These are phyloP conservation scores for Scyliorhinus canicula DNA, from an alignment of 2,797 vertebrate species.

Conservation along the genomic window DNA sequence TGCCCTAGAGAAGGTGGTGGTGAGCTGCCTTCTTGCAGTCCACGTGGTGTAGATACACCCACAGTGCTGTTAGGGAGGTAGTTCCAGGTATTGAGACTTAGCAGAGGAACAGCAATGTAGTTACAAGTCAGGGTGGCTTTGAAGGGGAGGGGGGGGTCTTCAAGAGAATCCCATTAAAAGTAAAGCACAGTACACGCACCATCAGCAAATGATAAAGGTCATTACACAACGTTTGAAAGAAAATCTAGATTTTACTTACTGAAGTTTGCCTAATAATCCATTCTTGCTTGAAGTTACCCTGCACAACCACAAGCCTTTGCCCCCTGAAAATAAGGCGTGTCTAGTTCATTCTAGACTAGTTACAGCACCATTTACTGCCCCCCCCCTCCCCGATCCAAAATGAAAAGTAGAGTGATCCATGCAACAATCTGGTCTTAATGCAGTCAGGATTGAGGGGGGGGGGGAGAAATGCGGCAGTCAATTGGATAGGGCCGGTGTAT, in stretches of 20 bases:
- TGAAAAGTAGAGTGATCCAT: slow-evolving; percentile 31
- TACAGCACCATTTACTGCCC: slow-evolving; percentile 22
- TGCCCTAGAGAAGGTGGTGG: too few relatives aligned
- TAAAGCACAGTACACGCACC: not conserved
- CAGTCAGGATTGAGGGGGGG: not conserved
- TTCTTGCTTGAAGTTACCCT: slow-evolving; percentile 32
- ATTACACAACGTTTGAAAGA: not conserved
- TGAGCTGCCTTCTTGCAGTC: too few relatives aligned
- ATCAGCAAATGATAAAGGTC: not conserved
- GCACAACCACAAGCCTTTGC: slow-evolving; percentile 34
- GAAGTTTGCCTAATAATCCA: slow-evolving; percentile 17
- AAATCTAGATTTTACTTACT: slow-evolving; percentile 37
- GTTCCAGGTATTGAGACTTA: too few relatives aligned
- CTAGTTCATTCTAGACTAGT: slow-evolving; percentile 35
- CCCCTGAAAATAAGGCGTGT: slow-evolving; percentile 26
- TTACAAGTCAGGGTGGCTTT: too few relatives aligned
- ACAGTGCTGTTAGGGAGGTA: too few relatives aligned
- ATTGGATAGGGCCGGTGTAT: slow-evolving; percentile 16
- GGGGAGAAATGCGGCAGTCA: not conserved
- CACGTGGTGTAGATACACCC: too few relatives aligned
- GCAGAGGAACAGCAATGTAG: too few relatives aligned
- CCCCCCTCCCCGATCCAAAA: slow-evolving; percentile 6
- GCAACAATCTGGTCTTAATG: slow-evolving; percentile 19
- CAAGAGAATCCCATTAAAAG: not conserved
- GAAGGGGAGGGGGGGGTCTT: too few relatives aligned